Evolutionary conservation across 2,797 vertebrate genomes (phyloP).

Genomic region (Prunella strophiata): DNA sequence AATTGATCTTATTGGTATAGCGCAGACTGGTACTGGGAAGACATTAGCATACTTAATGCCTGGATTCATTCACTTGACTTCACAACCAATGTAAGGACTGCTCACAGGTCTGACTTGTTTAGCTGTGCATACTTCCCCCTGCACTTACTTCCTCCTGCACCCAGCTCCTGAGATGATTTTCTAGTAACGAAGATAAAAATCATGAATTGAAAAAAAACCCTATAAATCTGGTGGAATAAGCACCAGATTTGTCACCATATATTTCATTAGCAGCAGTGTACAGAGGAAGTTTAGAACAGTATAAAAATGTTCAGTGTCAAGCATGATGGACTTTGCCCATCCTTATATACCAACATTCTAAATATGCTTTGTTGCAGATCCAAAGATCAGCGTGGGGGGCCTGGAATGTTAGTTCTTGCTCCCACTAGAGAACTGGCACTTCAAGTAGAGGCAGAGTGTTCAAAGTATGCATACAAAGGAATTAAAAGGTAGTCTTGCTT

Average conservation of each 20-base stretch:
- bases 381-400: constrained; percentile 80
- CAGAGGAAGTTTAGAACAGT: not conserved
- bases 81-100: constrained; percentile 87
- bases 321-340: not conserved
- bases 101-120: not conserved
- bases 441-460: constrained; percentile 92
- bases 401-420: constrained; percentile 94
- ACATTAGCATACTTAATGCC: constrained; percentile 94
- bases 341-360: not conserved
- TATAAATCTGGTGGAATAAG: not conserved
- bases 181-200: not conserved
- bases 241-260: not conserved
- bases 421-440: constrained; percentile 95
- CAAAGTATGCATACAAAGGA: constrained; percentile 90
- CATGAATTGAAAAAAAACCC: not conserved
- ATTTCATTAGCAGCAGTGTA: not conserved
- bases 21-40: constrained; percentile 97
- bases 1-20: constrained; percentile 93
- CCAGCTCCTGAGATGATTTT: not conserved
- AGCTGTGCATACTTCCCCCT: not conserved
- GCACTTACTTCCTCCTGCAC: not conserved
- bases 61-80: constrained; percentile 95
- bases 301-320: not conserved
- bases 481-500: constrained; percentile 85
- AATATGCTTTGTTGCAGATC: constrained; percentile 72